Percentiles rank a stretch among this genome's conserved stretches.
These are phyloP conservation scores for Polymixis flavicincta DNA, from an alignment of 2,888 invertebrate genomes.

Conservation along the genomic window DNA sequence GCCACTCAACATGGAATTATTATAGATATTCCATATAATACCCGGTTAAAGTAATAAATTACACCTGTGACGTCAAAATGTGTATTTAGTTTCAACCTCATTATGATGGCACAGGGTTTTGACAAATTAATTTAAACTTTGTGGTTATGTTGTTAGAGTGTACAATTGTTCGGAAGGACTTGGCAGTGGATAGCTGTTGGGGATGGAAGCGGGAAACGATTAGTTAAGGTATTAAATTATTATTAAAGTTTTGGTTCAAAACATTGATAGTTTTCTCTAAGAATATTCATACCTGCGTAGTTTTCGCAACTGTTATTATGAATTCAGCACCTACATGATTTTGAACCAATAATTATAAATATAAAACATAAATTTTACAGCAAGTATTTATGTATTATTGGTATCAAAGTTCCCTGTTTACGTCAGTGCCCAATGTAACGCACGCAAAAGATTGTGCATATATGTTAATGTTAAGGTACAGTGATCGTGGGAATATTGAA, in stretches of 20 bases:
- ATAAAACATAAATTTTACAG: no score
- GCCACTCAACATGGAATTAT: constrained; percentile 56
- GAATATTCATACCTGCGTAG: no score
- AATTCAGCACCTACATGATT: no score
- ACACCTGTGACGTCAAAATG: constrained; percentile 57
- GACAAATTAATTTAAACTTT: constrained; percentile 51
- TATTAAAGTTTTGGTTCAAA: constrained; percentile 24
- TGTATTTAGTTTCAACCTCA: constrained; percentile 53
- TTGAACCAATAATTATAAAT: no score
- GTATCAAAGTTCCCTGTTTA: no score
- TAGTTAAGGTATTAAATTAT: constrained; percentile 39
- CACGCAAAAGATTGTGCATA: no score
- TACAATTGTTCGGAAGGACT: constrained; percentile 17
- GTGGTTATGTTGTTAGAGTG: constrained; percentile 20
- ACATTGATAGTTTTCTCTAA: constrained; percentile 1
- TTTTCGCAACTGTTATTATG: no score
- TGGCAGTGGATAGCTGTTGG: constrained; percentile 6
- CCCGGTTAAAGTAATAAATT: constrained; percentile 59
- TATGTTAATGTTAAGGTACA: no score
- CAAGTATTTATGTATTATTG: no score
- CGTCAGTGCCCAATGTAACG: no score
- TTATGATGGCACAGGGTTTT: constrained; percentile 28
- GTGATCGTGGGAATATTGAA: no score
- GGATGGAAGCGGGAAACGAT: constrained; percentile 12
- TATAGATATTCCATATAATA: constrained; percentile 55